Evolutionary conservation across 2,797 vertebrate species (phyloP), one percentile per base, ranked within the genome.

Genomic region (Bufotes viridis): DNA sequence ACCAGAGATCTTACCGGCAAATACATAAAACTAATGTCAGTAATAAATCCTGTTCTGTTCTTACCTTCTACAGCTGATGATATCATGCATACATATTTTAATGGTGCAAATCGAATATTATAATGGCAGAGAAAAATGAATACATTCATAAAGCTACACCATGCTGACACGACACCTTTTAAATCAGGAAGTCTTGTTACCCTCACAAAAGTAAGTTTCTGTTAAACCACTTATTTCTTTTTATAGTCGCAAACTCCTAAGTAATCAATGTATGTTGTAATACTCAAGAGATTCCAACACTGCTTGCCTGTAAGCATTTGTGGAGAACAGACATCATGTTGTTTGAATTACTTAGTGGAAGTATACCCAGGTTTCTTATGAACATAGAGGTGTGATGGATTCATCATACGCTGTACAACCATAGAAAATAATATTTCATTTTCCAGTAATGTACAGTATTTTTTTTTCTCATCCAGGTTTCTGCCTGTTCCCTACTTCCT

Each of bases 301-400:
- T 74, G 18, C 70, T 60, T 84, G 58, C 18, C 76, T 51, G 0
- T 22, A 76, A n/a, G 72, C 63, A 75, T 70, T 60, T 34, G 15
- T 34, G 12, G 2, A 58, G 70, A 84, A 70, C 13, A 63, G 60
- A 49, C 58, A 81, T 63, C 11, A 65, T 20, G 74, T 42, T 49
- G 55, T 84, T 49, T 18, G 72, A 76, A 84, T 63, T 76, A 7
- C 24, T 42, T 34, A 15, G 42, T 51, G 29, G 57, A 76, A 75
- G 10, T 61, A 61, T 63, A 34, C 58, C 57, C 34, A 61, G 74
- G 51, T 60, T 75, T 34, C 53, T 49, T 76, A 61, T 61, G n/a
- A 84, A 75, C 22, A 61, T 2, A 14, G 26, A 84, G 26, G 55
- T 84, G 83, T 84, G 70, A 84, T 84, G 53, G 57, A 34, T 75